These are phyloP conservation scores for Drosophila kanapiae DNA, from an alignment of 1,140 invertebrate genomes.

Conservation along the genomic window DNA sequence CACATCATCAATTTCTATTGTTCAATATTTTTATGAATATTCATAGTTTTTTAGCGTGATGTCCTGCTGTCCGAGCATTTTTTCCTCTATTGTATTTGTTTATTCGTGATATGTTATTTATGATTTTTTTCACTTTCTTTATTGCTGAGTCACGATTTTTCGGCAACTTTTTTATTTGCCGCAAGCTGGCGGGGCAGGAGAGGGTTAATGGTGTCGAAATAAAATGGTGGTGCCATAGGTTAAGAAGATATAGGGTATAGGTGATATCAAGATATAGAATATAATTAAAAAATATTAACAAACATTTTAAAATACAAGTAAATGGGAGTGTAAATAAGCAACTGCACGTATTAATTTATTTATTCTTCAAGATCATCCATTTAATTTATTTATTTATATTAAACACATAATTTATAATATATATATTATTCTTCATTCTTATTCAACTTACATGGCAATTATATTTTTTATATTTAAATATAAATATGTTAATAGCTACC, in stretches of 20 bases:
- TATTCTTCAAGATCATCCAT: too few species aligned
- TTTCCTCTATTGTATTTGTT: constrained; percentile 67
- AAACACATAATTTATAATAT: background rate
- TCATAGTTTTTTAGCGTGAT: constrained; percentile 73
- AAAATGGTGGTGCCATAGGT: constrained; percentile 17
- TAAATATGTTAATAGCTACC: background rate
- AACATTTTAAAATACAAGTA: background rate
- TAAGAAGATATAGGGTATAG: background rate
- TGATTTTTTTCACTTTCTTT: constrained; percentile 51
- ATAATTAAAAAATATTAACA: background rate
- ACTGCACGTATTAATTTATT: background rate
- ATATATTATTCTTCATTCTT: background rate
- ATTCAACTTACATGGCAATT: background rate
- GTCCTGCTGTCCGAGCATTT: constrained; percentile 28
- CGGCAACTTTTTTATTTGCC: constrained; percentile 20
- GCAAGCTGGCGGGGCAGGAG: constrained; percentile 4
- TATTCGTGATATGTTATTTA: constrained; percentile 69
- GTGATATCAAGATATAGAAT: background rate
- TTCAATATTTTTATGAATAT: constrained; percentile 83
- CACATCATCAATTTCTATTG: constrained; percentile 83
- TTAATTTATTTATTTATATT: too few species aligned
- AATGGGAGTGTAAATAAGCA: background rate
- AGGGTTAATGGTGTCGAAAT: constrained; percentile 40
- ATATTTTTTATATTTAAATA: background rate
- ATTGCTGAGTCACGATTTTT: constrained; percentile 73